A percentile compares a stretch with the other conserved stretches of the same genome.
Evolutionary conservation across 2,797 vertebrate species (phyloP).

Genomic region (Rhinoraja longicauda): DNA sequence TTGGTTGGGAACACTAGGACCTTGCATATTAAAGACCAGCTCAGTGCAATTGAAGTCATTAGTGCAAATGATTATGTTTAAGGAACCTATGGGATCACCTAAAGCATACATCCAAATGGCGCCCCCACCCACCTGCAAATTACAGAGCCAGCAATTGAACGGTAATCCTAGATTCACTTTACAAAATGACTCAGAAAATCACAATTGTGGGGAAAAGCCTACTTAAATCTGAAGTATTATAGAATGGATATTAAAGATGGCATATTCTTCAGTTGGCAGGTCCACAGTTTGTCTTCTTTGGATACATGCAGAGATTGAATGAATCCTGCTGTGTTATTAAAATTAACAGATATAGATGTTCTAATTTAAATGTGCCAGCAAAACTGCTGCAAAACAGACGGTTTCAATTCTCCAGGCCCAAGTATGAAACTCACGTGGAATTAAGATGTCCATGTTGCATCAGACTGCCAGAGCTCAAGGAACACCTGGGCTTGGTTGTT

Average conservation of each 20-base stretch:
- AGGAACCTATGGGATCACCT: not conserved
- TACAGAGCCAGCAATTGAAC: not conserved
- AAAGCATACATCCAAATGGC: not conserved
- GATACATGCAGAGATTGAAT: not conserved
- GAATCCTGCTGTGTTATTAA: not conserved
- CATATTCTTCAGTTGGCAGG: not conserved
- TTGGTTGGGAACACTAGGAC: not conserved
- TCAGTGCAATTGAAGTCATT: not conserved
- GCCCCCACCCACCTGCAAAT: not conserved
- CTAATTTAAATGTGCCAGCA: not conserved
- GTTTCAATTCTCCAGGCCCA: not conserved
- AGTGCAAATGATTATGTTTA: not conserved
- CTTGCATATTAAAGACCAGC: not conserved
- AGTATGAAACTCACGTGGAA: not conserved
- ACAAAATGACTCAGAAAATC: not conserved
- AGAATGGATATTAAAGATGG: not conserved
- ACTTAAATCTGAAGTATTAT: not conserved
- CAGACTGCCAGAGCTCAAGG: not conserved
- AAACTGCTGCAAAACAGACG: not conserved
- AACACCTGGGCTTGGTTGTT: not conserved
- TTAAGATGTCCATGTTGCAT: not conserved
- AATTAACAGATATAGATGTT: not conserved
- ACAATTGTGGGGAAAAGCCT: not conserved
- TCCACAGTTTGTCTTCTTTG: not conserved
- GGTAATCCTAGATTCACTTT: not conserved